phyloP scores from a whole-genome alignment of 2,888 invertebrate genomes.

The Nephrotoma appendiculata region DNA sequence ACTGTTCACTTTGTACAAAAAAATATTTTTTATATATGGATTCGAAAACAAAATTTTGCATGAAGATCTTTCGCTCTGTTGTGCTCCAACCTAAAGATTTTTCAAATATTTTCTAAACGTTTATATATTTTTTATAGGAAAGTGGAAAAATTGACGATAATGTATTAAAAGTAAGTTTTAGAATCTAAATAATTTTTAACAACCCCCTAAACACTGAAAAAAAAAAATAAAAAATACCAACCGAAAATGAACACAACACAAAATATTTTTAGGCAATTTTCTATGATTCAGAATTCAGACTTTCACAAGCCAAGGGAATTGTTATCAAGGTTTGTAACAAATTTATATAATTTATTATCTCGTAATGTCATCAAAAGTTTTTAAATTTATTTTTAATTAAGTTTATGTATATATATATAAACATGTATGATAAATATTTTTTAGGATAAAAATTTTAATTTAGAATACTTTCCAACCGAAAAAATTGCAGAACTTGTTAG shows the following conservation, averaged over 20 bases:
- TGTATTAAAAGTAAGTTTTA: background rate
- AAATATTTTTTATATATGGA: background rate
- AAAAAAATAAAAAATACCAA: background rate
- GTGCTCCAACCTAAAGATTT: background rate
- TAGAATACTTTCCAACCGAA: background rate
- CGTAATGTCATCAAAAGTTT: background rate
- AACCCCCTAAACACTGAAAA: background rate
- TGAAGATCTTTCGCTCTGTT: background rate
- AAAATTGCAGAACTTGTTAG: background rate
- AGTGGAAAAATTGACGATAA: constrained; percentile 3
- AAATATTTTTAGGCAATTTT: constrained; percentile 3
- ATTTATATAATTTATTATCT: background rate
- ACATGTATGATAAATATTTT: background rate
- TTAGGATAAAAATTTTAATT: background rate
- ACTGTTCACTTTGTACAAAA: background rate
- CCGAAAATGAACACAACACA: background rate
- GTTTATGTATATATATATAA: background rate
- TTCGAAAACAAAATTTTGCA: background rate
- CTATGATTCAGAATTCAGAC: constrained; percentile 1
- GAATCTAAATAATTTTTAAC: background rate
- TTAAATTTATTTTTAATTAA: background rate
- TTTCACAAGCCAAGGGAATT: constrained; percentile 2
- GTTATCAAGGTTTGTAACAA: background rate
- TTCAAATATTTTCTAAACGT: background rate
- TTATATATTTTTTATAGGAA: background rate